Evolutionary conservation across 2,888 invertebrate species (phyloP), one percentile per base, ranked within the genome.

Genomic region (Hirtodrosophila duncani): DNA sequence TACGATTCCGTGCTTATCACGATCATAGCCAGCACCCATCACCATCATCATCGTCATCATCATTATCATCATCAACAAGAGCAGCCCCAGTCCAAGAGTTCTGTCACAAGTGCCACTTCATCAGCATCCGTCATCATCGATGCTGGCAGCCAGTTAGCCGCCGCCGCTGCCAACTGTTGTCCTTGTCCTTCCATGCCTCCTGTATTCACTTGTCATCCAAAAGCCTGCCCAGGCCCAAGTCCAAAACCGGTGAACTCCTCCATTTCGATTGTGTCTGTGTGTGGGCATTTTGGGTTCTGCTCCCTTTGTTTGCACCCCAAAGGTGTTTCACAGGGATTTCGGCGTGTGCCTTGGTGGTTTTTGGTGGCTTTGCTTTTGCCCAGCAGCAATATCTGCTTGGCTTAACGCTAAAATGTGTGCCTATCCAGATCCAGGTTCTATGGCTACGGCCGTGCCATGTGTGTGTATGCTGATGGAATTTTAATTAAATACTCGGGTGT

Each of bases 101-200:
- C n/a, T 58, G 62, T 45, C 37, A 52, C 48, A 74, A 70, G 64
- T 81, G 77, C 71, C 75, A 75, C 75, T 75, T 75, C 75, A 75
- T 75, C 75, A 79, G 82, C 75, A 75, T 75, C 75, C 75, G 82
- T 65, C 81, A 70, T 60, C 61, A 79, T 72, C 74, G 81, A 81
- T 57, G 62, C 49, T 51, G 49, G 23, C 52, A 44, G 39, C 50
- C 65, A 50, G 33, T 53, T 64, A 69, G 50, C 62, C 55, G 31
- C 65, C 46, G 23, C 45, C 45, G 11, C 24, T 13, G 59, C 21
- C 58, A 31, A 30, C 18, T 59, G 30, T 57, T 26, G 33, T 24
- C 36, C n/a, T n/a, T n/a, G n/a, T n/a, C n/a, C n/a, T n/a, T n/a
- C n/a, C n/a, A n/a, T n/a, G 36, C 59, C 50, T 42, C 33, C 75